Percentiles rank a stretch among this genome's conserved stretches.
phyloP scores from a whole-genome alignment of 2,113 vertebrate species.

The Crocuta crocuta region DNA sequence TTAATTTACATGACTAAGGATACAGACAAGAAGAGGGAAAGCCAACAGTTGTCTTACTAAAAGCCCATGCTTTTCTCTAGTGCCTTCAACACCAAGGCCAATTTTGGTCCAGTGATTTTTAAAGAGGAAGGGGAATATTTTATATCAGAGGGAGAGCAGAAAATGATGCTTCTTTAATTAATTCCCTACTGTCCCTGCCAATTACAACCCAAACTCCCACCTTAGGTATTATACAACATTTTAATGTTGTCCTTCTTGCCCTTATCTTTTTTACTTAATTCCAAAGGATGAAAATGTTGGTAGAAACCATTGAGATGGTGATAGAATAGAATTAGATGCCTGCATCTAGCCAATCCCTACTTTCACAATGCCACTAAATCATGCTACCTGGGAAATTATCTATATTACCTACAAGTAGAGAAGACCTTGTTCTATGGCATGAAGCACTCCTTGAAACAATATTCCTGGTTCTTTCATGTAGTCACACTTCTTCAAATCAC shows the following conservation, averaged over 20 bases:
- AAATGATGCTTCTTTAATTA: slow-evolving; percentile 8
- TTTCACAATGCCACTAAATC: not conserved
- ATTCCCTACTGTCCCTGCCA: not conserved
- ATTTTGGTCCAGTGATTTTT: slow-evolving; percentile 4
- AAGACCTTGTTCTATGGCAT: not conserved
- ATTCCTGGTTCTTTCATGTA: not conserved
- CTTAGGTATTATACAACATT: not conserved
- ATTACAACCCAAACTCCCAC: not conserved
- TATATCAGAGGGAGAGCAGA: not conserved
- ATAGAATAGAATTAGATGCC: not conserved
- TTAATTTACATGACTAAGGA: not conserved
- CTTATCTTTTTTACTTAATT: slow-evolving; percentile 45
- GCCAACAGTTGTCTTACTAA: not conserved
- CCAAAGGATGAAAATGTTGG: not conserved
- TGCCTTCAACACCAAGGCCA: not conserved
- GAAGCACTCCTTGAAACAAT: not conserved
- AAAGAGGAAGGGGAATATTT: not conserved
- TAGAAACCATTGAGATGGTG: not conserved
- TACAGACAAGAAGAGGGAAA: not conserved
- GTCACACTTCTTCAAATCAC: slow-evolving; percentile 14
- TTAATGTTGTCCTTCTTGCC: not conserved
- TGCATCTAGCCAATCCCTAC: not conserved
- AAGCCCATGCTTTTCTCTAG: not conserved
- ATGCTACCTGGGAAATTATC: not conserved
- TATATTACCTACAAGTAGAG: not conserved